Evolutionary conservation across 2,888 invertebrate species (phyloP).

Genomic region (Drosophila borealis): DNA sequence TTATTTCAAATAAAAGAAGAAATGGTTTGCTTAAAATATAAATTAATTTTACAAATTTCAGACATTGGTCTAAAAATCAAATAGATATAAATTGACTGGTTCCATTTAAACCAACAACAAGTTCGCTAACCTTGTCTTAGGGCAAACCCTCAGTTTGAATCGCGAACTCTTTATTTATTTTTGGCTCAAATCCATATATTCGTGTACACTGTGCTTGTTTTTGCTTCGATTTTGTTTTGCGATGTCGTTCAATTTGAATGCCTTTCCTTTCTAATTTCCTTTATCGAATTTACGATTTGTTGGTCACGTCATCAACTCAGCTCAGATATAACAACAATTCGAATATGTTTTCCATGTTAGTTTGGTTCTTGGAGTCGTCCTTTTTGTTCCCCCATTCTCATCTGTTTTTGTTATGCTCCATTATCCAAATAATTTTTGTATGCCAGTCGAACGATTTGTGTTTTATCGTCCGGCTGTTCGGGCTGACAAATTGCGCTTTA

Average conservation of each 20-base stretch:
- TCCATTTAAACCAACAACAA: too few species aligned
- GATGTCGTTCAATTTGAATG: constrained; percentile 51
- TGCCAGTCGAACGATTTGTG: constrained; percentile 60
- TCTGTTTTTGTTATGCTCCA: constrained; percentile 23
- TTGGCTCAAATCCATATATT: neutral
- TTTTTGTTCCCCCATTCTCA: constrained; percentile 13
- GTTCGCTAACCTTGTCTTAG: too few species aligned
- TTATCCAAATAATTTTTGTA: constrained; percentile 58
- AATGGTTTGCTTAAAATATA: too few species aligned
- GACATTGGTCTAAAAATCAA: too few species aligned
- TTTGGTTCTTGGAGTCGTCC: constrained; percentile 21
- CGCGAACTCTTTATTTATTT: neutral
- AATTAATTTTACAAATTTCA: too few species aligned
- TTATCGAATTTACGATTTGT: constrained; percentile 81
- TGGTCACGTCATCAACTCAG: constrained; percentile 71
- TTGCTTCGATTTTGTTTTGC: constrained; percentile 15
- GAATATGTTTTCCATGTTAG: constrained; percentile 38
- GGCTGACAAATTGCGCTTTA: constrained; percentile 40
- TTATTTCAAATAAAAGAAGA: too few species aligned
- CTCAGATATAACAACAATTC: constrained; percentile 34
- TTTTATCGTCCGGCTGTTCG: constrained; percentile 40
- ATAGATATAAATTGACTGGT: too few species aligned
- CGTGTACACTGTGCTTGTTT: constrained; percentile 42
- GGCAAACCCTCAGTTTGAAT: too few species aligned
- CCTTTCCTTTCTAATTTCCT: constrained; percentile 76